These are phyloP conservation scores for Pristionchus entomophagus DNA, from an alignment of 2,888 invertebrate species.

Conservation along the genomic window DNA sequence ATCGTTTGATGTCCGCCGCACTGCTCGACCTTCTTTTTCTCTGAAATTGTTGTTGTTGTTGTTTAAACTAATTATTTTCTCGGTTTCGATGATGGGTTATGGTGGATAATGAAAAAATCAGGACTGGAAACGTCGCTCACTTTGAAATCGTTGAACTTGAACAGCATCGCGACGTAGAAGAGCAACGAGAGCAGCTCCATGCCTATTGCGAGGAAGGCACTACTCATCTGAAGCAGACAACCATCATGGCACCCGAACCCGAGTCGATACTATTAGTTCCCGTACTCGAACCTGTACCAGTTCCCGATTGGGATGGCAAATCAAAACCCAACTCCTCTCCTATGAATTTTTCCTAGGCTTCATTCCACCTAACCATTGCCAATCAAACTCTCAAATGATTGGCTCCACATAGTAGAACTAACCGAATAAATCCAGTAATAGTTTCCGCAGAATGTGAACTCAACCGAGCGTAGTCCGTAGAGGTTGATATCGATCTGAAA, in stretches of 20 bases:
- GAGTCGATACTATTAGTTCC: too few species aligned
- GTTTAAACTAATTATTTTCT: too few species aligned
- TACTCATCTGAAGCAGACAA: neutral
- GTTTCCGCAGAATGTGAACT: neutral
- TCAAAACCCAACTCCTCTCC: too few species aligned
- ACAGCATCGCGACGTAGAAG: conserved; percentile 3
- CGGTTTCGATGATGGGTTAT: too few species aligned
- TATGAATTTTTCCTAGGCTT: too few species aligned
- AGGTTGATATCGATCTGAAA: neutral
- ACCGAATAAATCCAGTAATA: conserved; percentile 2
- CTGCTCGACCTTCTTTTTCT: neutral
- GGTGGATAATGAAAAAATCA: neutral
- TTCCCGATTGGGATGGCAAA: too few species aligned
- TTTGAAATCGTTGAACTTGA: conserved; percentile 27
- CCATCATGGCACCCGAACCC: too few species aligned
- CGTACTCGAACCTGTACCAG: too few species aligned
- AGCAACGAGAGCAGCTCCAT: neutral
- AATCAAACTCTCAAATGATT: too few species aligned
- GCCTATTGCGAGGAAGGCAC: neutral
- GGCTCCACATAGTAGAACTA: too few species aligned
- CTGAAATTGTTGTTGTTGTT: neutral
- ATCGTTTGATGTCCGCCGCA: neutral
- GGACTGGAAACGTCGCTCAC: neutral
- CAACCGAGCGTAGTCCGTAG: neutral
- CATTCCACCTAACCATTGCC: too few species aligned